Base-by-base conservation (phyloP, 2,113 vertebrate species). In the Pygoscelis antarcticus region DNA sequence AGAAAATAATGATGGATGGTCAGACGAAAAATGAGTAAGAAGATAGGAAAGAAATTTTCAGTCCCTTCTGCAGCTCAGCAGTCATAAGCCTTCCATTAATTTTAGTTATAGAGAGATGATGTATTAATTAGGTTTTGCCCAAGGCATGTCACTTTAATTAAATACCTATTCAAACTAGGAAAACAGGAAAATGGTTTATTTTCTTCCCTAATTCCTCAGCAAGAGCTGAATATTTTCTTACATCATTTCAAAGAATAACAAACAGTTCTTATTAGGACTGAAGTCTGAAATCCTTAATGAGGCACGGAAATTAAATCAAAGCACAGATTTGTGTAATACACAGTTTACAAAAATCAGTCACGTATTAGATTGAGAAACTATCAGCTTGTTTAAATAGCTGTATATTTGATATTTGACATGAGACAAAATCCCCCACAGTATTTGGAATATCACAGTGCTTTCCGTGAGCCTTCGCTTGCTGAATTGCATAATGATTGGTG, bases 111-210 rank as follows among this genome's bases (percentile, higher is more conserved):
- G 65, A 89, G 47, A 69, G 14, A 89, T 69, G 57, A 87, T 89
- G 65, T 85, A 93, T 79, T 97, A 94, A 94, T 96, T 96, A 93
- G 15, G 15, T 91, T 93, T 94, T 85, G 87, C 87, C 66, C 57
- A 68, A 91, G 84, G 91, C 91, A 65, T 54, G 70, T 82, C 77
- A 72, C 27, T 75, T 95, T 95, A 97, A 91, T 97, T 89, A 96
- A 92, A 62, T 79, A 91, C 87, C 96, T 91, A 44, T 84, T 95
- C 84, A 89, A 93, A 96, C 74, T 87, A 79, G 81, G 52, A 93
- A 94, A 79, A 93, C 44, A 92, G 75, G 49, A 90, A 85, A 94
- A 95, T 81, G 71, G 68, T 90, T 92, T 90, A 15, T 89, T 95
- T 95, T 96, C 83, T 87, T 93, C 94, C 83, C 21, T 90, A 92